Base-by-base conservation (phyloP, 2,888 invertebrate genomes). In the Acronicta psi region DNA sequence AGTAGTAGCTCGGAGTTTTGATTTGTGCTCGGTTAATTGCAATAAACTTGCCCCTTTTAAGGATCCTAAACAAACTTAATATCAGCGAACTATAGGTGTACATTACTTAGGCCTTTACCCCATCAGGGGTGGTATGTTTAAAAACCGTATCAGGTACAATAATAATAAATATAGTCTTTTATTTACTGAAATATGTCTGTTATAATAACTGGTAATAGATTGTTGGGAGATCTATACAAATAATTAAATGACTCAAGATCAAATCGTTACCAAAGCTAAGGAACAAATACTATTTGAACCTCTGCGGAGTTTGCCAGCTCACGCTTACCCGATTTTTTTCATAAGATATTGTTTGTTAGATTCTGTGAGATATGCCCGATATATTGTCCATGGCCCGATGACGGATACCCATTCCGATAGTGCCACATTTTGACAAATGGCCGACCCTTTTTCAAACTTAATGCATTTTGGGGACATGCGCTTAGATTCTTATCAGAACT, bases 351-450 rank as follows among this genome's bases (percentile, higher is more conserved):
- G 69, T 76, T 76, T 63, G 54, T 57, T 10, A 89, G 91, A 92
- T 92, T 80, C 80, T 71, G 81, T 87, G 86, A 89, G 91, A 91
- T 92, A 91, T 86, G 83, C 63, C 63, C 88, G 86, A 91, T 91
- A 89, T 88, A 91, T 92, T 81, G 90, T 82, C 80, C 73, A 72
- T 66, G 82, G 64, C 72, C 84, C 86, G 92, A 92, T 93, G 92
- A 93, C 91, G 93, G 92, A 93, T 92, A 84, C 86, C 82, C 77
- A 73, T 79, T 73, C 81, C 71, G 93, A 93, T 93, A 92, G 84
- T 86, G 88, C 88, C 90, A 88, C 80, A 79, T 85, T 92, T 92
- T 93, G 93, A 94, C 92, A 93, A 93, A 94, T 93, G 85, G 89
- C 67, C 64, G 86, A 86, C 84, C 91, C 88, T 90, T 90, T 88